A percentile compares a stretch with the other conserved stretches of the same genome.
phyloP scores from a whole-genome alignment of 2,113 vertebrate genomes.

The Vulpes ferrilata region DNA sequence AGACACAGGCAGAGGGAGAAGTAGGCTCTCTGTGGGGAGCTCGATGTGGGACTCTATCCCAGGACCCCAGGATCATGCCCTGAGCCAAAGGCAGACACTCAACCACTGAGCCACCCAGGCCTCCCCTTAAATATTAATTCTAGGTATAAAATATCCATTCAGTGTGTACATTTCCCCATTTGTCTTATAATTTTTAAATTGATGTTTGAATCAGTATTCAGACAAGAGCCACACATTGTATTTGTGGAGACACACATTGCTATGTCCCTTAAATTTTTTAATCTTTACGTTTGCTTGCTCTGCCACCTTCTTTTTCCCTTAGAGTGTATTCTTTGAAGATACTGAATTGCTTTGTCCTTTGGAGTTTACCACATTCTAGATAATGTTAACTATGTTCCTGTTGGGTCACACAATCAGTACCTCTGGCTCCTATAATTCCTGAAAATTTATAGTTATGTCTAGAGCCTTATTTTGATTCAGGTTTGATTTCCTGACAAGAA shows the following conservation, averaged over 20 bases:
- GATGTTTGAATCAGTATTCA: not conserved
- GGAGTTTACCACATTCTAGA: not conserved
- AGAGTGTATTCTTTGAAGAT: not conserved
- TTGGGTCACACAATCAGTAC: not conserved
- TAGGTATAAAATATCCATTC: not conserved
- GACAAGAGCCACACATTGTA: not conserved
- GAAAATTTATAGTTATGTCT: not conserved
- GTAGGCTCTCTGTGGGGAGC: no score
- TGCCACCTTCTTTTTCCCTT: not conserved
- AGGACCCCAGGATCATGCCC: no score
- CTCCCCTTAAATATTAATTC: not conserved
- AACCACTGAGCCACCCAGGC: no score
- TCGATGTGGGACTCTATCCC: no score
- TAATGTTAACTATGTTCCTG: not conserved
- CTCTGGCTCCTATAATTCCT: not conserved
- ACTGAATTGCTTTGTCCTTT: not conserved
- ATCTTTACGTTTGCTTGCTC: not conserved
- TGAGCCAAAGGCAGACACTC: no score
- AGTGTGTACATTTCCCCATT: not conserved
- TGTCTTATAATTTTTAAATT: not conserved
- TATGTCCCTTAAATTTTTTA: not conserved
- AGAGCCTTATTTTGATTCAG: not conserved
- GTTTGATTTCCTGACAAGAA: not conserved
- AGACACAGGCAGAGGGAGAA: no score
- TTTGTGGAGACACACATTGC: not conserved